These are phyloP conservation scores for Mechanitis mazaeus DNA, from an alignment of 2,888 invertebrate genomes.

Conservation along the genomic window DNA sequence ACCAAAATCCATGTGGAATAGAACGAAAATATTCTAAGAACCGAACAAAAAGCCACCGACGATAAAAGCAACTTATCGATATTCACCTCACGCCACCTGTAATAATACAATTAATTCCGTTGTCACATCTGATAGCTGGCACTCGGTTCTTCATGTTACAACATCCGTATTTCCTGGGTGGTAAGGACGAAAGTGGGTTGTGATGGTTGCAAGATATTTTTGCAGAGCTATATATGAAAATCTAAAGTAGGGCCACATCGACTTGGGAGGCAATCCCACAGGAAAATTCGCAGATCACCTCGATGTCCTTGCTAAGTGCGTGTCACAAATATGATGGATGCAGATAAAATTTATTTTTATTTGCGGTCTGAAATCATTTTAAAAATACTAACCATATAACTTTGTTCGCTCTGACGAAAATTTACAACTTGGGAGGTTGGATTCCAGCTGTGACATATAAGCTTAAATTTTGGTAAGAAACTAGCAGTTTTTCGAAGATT, in stretches of 20 bases:
- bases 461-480: too few relatives aligned
- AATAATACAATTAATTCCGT: slow-evolving; percentile 74
- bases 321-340: slow-evolving; percentile 19
- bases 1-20: slow-evolving; percentile 43
- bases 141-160: slow-evolving; percentile 27
- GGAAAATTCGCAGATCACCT: slow-evolving; percentile 43
- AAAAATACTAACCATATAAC: too few relatives aligned
- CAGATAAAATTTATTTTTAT: background rate
- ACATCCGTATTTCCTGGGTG: slow-evolving; percentile 17
- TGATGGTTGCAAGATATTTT: slow-evolving; percentile 19
- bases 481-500: too few relatives aligned
- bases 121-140: slow-evolving; percentile 51
- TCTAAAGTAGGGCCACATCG: slow-evolving; percentile 42
- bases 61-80: slow-evolving; percentile 35
- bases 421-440: too few relatives aligned
- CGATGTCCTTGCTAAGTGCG: slow-evolving; percentile 21
- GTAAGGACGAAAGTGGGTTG: slow-evolving; percentile 31
- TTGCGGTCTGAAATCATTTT: too few relatives aligned
- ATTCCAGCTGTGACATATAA: too few relatives aligned
- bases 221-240: slow-evolving; percentile 41
- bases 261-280: slow-evolving; percentile 54
- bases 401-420: too few relatives aligned
- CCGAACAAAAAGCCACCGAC: slow-evolving; percentile 50
- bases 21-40: slow-evolving; percentile 55
- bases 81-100: slow-evolving; percentile 55